Base-by-base conservation (phyloP, 2,797 vertebrate genomes). In the Salarias fasciatus region DNA sequence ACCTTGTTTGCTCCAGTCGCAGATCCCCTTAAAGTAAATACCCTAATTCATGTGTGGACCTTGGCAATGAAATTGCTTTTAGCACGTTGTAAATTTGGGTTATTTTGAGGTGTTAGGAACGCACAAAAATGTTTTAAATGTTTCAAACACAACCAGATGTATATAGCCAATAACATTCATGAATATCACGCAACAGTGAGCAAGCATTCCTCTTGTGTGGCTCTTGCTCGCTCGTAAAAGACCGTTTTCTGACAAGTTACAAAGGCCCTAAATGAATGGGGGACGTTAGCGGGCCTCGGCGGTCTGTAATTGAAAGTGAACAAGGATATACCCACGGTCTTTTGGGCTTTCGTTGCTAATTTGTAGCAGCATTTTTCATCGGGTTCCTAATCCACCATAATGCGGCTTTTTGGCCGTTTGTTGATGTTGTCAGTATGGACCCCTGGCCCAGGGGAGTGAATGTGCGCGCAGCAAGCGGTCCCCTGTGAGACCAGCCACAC, bases 381-480 rank as follows among this genome's bases (percentile, higher is more conserved):
- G 73, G 88, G 80, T 77, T 85, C 88, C 90, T 91, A 92, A 93
- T 92, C 86, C 90, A 77, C 88, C 86, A 92, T 85, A 94, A 94
- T 93, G 92, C 91, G 80, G 79, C 88, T 91, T 90, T 88, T 76
- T 70, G 83, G 79, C 77, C 87, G 92, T 94, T 94, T 95, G 94
- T 94, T 94, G 94, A 93, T 93, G 94, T 94, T 95, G 94, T 93
- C 91, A 88, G 88, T 72, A 91, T 59, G 91, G 89, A 94, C 91
- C 91, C 89, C 87, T 83, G 88, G 89, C 84, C 88, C 84, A 74
- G 68, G 84, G 73, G 69, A 90, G 79, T 92, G 89, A 93, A 92
- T 91, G 84, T 70, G 70, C 75, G 66, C 93, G 57, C 95, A 94
- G 94, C 91, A 83, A 94, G 94, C 70, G 93, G 93, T 94, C 95